A percentile compares a stretch with the other conserved stretches of the same genome.
Conservation (phyloP, 2,888 invertebrate species). For the Callimorpha dominula region DNA sequence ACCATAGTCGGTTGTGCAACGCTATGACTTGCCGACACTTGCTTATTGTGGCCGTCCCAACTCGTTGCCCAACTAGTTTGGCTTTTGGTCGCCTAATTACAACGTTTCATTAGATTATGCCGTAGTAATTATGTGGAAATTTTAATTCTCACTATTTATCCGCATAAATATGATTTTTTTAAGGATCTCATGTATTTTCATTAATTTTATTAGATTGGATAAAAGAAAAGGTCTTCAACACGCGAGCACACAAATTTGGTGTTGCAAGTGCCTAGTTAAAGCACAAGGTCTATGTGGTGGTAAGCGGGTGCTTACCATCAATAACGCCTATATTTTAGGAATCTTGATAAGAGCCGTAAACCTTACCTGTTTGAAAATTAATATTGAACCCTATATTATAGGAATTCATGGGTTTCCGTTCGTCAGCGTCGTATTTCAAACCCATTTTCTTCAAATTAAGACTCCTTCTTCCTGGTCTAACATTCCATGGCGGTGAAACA, state of each 20-base stretch:
- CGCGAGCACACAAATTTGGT: background rate
- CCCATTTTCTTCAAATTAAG: background rate
- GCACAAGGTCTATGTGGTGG: background rate
- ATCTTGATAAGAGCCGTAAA: too few relatives aligned
- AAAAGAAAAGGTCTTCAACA: background rate
- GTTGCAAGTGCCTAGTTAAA: background rate
- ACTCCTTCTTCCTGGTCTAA: background rate
- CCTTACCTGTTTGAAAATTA: too few relatives aligned
- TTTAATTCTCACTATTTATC: conserved; percentile 27
- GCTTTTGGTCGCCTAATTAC: conserved; percentile 83
- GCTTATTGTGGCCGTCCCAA: conserved; percentile 81
- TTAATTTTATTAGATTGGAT: background rate
- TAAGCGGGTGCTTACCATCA: too few relatives aligned
- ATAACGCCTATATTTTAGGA: too few relatives aligned
- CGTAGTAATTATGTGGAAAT: conserved; percentile 64
- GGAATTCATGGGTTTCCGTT: too few relatives aligned
- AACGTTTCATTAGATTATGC: conserved; percentile 74
- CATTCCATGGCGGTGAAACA: background rate
- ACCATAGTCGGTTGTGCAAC: conserved; percentile 84
- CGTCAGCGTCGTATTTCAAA: too few relatives aligned
- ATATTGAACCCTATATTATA: background rate
- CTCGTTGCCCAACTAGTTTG: conserved; percentile 82
- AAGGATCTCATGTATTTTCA: background rate
- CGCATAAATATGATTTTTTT: conserved; percentile 9
- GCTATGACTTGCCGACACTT: conserved; percentile 81